A percentile compares a stretch with the other conserved stretches of the same genome.
Conservation (phyloP, 2,797 vertebrate genomes). For the Manis crassicaudata region DNA sequence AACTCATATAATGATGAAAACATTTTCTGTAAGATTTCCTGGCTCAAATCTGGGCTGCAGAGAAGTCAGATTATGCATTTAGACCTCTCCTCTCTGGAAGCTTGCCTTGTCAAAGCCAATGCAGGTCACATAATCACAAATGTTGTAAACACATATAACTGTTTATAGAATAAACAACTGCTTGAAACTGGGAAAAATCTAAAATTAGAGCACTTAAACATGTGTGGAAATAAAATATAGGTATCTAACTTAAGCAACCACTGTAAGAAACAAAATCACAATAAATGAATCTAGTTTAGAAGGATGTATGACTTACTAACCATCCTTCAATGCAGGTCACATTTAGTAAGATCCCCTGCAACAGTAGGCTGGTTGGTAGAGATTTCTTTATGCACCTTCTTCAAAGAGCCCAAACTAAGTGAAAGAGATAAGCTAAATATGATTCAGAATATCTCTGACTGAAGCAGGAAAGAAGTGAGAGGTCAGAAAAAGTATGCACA, state of each 20-base stretch:
- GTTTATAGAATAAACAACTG: background rate
- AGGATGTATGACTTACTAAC: background rate
- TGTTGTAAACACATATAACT: background rate
- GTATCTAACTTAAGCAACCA: background rate
- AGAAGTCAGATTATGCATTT: background rate
- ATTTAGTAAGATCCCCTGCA: background rate
- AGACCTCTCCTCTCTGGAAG: background rate
- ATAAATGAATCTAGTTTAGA: background rate
- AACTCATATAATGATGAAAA: constrained; percentile 25
- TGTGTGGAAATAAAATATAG: background rate
- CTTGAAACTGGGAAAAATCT: background rate
- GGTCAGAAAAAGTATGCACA: background rate
- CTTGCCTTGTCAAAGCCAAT: background rate
- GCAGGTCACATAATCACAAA: background rate
- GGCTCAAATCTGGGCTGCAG: background rate
- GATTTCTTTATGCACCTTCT: background rate
- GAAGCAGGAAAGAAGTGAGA: background rate
- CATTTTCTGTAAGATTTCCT: background rate
- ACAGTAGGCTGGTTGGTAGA: background rate
- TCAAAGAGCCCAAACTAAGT: background rate
- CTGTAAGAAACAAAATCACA: background rate
- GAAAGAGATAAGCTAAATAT: constrained; percentile 9
- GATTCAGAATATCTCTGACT: background rate
- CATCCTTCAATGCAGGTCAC: background rate
- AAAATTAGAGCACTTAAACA: background rate